Evolutionary conservation across 2,113 vertebrate species (phyloP).

Genomic region (Melanocharis versteri): DNA sequence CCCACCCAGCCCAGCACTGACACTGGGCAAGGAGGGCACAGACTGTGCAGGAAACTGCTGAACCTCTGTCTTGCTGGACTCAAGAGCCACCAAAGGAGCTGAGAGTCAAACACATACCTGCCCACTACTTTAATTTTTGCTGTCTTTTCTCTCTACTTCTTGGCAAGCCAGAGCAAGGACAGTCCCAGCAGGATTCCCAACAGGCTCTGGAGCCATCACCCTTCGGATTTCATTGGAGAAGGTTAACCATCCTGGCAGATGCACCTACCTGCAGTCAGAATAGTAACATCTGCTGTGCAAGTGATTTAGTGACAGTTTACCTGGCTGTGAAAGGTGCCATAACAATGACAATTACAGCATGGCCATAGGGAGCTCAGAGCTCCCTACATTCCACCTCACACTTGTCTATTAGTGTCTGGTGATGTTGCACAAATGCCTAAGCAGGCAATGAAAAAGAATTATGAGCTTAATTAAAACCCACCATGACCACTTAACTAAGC

Average conservation of each 20-base stretch:
- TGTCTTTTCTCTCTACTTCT: neutral
- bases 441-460: neutral
- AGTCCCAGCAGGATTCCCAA: neutral
- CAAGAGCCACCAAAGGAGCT: neutral
- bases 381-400: neutral
- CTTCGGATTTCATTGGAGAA: neutral
- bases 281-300: neutral
- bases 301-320: neutral
- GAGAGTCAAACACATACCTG: neutral
- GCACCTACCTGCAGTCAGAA: neutral
- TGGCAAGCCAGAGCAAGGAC: neutral
- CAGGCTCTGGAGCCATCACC: neutral
- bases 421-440: neutral
- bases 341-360: neutral
- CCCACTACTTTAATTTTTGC: neutral
- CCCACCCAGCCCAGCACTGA: neutral
- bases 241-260: neutral
- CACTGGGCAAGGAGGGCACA: neutral
- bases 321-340: neutral
- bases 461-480: slow-evolving; percentile 31
- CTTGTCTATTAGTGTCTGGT: neutral
- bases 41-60: neutral
- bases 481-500: neutral
- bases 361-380: neutral
- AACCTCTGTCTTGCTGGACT: neutral